Base-by-base conservation (phyloP, 2,113 vertebrate species). In the Gymnocephalus cernua region DNA sequence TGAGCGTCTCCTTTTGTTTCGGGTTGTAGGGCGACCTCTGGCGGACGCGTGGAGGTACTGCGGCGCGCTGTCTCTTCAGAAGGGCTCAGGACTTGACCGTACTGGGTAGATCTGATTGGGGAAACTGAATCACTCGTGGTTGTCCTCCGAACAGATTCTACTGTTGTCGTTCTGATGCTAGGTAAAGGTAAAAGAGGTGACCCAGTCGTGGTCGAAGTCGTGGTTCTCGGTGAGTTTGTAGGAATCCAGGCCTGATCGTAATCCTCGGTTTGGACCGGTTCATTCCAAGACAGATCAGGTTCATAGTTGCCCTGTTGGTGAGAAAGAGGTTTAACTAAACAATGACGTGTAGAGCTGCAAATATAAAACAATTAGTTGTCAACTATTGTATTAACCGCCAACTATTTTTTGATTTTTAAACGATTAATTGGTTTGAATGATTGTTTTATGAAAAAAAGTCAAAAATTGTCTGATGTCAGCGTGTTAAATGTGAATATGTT, bases 301-400 rank as follows among this genome's bases (percentile, higher is more conserved):
- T 82, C 69, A 69, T 88, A 81, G 23, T 82, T 73, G 25, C 45
- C 88, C 94, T 95, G 74, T 75, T 88, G 66, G 59, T 35, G 67
- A 84, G 45, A 70, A 38, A 48, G 61, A 59, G 1, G 38, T 38
- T 57, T 27, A 41, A 11, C 2, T 41, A 41, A 41, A 10, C 10
- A 11, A 41, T 41, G 38, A 41, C 10, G 11, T 38, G 35, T 38
- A 38, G 38, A 38, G 9, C 38, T 38, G 38, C 38, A 11, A 11
- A 11, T 9, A 41, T 41, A 2, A 41, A 41, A 41, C 9, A 41
- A 41, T 41, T 41, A 41, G 35, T 0, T 41, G 38, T 41, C 38
- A 41, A 41, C 9, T 41, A 41, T 11, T 41, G 3, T 11, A 41
- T 41, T 2, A 41, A 41, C 11, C 38, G 10, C 10, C 10, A 41